Evolutionary conservation across 1,140 invertebrate genomes (phyloP).

Genomic region (Pseudomyrmex cubaensis): DNA sequence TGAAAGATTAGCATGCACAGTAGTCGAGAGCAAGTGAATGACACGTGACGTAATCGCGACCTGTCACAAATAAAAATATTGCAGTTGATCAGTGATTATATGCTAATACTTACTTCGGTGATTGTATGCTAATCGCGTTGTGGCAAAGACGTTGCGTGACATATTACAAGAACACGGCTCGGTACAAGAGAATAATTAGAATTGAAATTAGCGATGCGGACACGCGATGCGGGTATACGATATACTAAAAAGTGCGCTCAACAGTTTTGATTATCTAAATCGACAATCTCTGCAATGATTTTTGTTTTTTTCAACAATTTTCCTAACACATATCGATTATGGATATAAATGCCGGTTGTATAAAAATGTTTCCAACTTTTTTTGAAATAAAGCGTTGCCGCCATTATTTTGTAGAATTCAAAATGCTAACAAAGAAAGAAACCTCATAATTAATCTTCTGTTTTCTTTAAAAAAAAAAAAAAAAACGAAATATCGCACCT

Average conservation of each 20-base stretch:
- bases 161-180: constrained; percentile 31
- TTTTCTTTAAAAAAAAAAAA: too few species aligned
- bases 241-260: background rate
- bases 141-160: constrained; percentile 57
- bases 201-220: background rate
- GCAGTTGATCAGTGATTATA: constrained; percentile 59
- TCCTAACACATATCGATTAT: too few species aligned
- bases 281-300: background rate
- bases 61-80: constrained; percentile 56
- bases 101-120: too few species aligned
- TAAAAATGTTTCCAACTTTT: too few species aligned
- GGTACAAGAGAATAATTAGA: constrained; percentile 25
- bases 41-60: constrained; percentile 70
- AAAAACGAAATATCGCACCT: too few species aligned
- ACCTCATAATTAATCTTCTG: too few species aligned
- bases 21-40: constrained; percentile 59
- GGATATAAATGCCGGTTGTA: too few species aligned
- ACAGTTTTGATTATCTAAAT: background rate
- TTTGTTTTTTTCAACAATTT: background rate
- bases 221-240: background rate
- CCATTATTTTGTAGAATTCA: too few species aligned
- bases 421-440: too few species aligned
- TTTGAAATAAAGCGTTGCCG: too few species aligned
- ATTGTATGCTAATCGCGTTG: constrained; percentile 65
- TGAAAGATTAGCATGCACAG: background rate